Conservation (phyloP, 2,888 invertebrate genomes). For the Melitaea athalia region DNA sequence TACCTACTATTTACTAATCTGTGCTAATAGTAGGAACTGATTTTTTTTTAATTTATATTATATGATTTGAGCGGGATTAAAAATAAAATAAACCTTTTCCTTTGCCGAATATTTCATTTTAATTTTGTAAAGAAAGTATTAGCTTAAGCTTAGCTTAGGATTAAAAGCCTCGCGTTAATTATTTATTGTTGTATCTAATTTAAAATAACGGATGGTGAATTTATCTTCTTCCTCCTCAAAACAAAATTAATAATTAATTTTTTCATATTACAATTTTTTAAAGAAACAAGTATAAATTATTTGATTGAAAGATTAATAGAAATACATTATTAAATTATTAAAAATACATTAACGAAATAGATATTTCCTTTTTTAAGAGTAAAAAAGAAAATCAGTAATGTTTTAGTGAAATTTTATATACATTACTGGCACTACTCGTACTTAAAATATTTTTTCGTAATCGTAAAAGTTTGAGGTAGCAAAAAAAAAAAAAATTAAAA, state of each 20-base stretch:
- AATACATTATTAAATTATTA: too few relatives aligned
- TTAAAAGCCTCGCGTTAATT: neutral
- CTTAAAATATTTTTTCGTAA: neutral
- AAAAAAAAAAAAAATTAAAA: constrained; percentile 2
- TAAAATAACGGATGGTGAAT: neutral
- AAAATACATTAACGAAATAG: too few relatives aligned
- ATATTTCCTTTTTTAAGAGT: too few relatives aligned
- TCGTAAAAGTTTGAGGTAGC: neutral
- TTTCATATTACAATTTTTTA: too few relatives aligned
- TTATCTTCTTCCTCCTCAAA: neutral
- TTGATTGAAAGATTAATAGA: too few relatives aligned
- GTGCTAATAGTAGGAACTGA: too few relatives aligned
- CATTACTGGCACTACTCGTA: too few relatives aligned
- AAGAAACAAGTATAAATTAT: too few relatives aligned
- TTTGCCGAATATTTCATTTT: neutral
- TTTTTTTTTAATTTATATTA: neutral
- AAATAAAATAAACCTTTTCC: neutral
- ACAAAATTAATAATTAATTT: neutral
- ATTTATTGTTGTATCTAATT: constrained; percentile 1
- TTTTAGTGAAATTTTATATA: too few relatives aligned
- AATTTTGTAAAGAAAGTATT: neutral
- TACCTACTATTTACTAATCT: too few relatives aligned
- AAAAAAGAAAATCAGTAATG: too few relatives aligned
- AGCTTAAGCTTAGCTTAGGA: too few relatives aligned
- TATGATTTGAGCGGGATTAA: neutral